These are phyloP conservation scores for zebrafish (Danio rerio) DNA, from an alignment of 2,113 vertebrate genomes.

Conservation along the genomic window GRCz12tu NC_133180.1:33649001-33649500, in stretches of 20 bases:
- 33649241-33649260: background rate
- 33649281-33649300: slow-evolving; percentile 21
- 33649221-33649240: background rate
- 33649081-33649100: background rate
- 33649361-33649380: slow-evolving; percentile 33
- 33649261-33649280: background rate
- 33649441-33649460: background rate
- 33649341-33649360: slow-evolving; percentile 19
- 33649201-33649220: background rate
- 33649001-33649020: background rate
- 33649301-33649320: slow-evolving; percentile 17
- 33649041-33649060: background rate
- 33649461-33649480: background rate
- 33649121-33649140: background rate
- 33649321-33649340: slow-evolving; percentile 26
- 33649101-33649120: background rate
- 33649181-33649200: background rate
- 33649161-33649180: background rate
- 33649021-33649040: slow-evolving; percentile 16
- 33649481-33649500: background rate
- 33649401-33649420: background rate
- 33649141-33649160: background rate
- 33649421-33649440: background rate
- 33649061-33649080: background rate
- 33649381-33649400: slow-evolving; percentile 36